Conservation (phyloP, 2,797 vertebrate species). For the Gymnothorax reevesii region DNA sequence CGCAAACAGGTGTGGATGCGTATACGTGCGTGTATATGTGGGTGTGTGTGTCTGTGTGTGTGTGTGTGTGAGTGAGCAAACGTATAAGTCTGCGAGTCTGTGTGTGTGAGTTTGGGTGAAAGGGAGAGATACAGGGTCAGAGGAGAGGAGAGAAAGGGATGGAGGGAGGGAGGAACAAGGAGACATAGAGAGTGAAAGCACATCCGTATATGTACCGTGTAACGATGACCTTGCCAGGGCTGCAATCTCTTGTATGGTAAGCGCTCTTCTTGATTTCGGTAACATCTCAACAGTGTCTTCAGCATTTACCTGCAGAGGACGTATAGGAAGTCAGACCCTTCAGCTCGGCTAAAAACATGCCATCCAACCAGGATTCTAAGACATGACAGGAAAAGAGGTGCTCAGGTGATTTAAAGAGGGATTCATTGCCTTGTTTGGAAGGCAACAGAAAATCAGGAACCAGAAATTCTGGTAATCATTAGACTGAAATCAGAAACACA, state of each 20-base stretch:
- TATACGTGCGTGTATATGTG: neutral
- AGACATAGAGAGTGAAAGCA: neutral
- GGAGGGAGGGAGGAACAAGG: neutral
- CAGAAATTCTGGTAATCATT: neutral
- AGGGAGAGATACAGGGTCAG: neutral
- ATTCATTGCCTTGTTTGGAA: neutral
- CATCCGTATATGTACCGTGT: conserved; percentile 74
- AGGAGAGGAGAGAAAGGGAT: too few relatives aligned
- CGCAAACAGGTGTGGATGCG: neutral
- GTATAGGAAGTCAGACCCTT: neutral
- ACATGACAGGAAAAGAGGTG: neutral
- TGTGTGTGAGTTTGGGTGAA: conserved; percentile 12
- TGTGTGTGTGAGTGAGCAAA: neutral
- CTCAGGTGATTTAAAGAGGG: neutral
- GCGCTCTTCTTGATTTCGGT: conserved; percentile 94
- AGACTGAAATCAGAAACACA: neutral
- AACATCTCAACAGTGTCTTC: conserved; percentile 94
- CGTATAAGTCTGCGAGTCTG: neutral
- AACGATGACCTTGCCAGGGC: conserved; percentile 94
- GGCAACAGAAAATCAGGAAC: neutral
- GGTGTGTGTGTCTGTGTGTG: conserved; percentile 8
- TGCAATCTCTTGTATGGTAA: conserved; percentile 97
- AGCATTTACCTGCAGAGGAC: conserved; percentile 88
- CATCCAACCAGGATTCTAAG: neutral
- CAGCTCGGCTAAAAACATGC: neutral